These are phyloP conservation scores for Actinemys pallida DNA, from an alignment of 2,113 vertebrate species.

Conservation along the genomic window DNA sequence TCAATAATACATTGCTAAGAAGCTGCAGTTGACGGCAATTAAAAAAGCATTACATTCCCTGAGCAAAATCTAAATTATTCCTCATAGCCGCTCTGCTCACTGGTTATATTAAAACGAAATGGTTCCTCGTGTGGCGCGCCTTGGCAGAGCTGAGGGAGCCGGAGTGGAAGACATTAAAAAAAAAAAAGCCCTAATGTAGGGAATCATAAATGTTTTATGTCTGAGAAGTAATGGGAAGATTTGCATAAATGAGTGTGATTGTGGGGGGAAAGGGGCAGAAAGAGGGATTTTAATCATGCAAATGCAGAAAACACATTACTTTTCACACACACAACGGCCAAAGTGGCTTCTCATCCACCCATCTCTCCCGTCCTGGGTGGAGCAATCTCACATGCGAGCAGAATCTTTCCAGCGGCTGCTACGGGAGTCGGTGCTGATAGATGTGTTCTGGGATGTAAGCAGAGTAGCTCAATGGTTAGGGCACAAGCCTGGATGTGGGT, in stretches of 20 bases:
- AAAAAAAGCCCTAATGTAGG: conserved; percentile 33
- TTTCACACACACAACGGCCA: neutral
- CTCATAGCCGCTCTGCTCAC: conserved; percentile 65
- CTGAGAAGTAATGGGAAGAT: conserved; percentile 25
- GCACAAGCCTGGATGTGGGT: neutral
- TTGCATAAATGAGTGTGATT: neutral
- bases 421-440: neutral
- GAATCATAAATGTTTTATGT: conserved; percentile 69
- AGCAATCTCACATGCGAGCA: neutral
- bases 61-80: conserved; percentile 72
- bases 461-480: neutral
- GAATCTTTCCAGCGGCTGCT: neutral
- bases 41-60: conserved; percentile 76
- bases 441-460: neutral
- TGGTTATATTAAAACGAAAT: conserved; percentile 59
- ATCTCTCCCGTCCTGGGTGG: neutral
- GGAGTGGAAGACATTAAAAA: conserved; percentile 12
- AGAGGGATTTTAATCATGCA: conserved; percentile 15
- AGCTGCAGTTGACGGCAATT: conserved; percentile 79
- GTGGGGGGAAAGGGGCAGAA: neutral
- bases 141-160: conserved; percentile 15
- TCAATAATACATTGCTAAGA: conserved; percentile 78
- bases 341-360: neutral
- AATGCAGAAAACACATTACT: neutral
- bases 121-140: conserved; percentile 30